phyloP scores from a whole-genome alignment of 2,888 invertebrate genomes.

The Limenitis arthemis region DNA sequence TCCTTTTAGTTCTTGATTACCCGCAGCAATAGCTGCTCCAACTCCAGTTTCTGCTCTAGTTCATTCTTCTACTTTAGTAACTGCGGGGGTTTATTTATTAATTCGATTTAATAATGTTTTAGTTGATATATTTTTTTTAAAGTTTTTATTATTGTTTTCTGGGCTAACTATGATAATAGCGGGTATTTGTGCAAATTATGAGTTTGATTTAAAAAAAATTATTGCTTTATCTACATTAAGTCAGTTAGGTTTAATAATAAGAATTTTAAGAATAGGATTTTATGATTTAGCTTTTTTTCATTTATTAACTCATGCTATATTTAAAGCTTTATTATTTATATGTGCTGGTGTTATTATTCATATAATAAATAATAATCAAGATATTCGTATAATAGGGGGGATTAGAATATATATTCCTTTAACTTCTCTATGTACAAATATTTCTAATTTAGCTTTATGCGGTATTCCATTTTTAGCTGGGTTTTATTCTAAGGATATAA shows the following conservation, averaged over 20 bases:
- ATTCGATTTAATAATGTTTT: slow-evolving; percentile 77
- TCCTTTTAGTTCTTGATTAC: slow-evolving; percentile 84
- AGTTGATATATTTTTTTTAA: slow-evolving; percentile 45
- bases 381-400: slow-evolving; percentile 75
- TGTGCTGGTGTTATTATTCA: slow-evolving; percentile 81
- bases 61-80: slow-evolving; percentile 85
- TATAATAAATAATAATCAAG: slow-evolving; percentile 74
- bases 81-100: slow-evolving; percentile 81
- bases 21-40: slow-evolving; percentile 83
- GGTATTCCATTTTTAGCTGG: slow-evolving; percentile 76
- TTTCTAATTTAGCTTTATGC: slow-evolving; percentile 74
- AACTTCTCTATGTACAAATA: slow-evolving; percentile 68
- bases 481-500: slow-evolving; percentile 77
- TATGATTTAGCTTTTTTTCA: slow-evolving; percentile 77
- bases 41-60: slow-evolving; percentile 63
- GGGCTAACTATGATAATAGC: slow-evolving; percentile 74
- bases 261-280: slow-evolving; percentile 71
- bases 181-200: slow-evolving; percentile 73
- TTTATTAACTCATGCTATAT: slow-evolving; percentile 80
- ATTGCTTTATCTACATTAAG: slow-evolving; percentile 85
- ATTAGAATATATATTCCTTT: slow-evolving; percentile 63
- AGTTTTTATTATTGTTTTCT: slow-evolving; percentile 68
- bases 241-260: slow-evolving; percentile 82
- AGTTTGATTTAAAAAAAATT: slow-evolving; percentile 83
- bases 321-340: slow-evolving; percentile 83